Evolutionary conservation across 2,888 invertebrate species (phyloP).

Genomic region (Polymixis lichenea): DNA sequence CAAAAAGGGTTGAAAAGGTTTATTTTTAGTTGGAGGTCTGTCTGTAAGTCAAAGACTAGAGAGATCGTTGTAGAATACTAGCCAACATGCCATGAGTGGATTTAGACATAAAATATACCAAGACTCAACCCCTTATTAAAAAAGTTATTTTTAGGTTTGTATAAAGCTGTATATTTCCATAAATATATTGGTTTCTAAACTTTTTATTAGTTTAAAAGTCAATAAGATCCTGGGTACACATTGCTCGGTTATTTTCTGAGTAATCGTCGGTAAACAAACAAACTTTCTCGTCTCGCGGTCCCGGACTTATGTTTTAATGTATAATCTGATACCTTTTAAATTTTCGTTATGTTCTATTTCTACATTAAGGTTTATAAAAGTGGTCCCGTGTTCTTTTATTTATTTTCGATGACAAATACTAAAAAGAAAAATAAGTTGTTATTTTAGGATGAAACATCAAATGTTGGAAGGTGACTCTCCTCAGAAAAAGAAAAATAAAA

Average conservation of each 20-base stretch:
- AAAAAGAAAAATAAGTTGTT: slow-evolving; percentile 33
- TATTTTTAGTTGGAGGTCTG: slow-evolving; percentile 42
- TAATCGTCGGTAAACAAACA: slow-evolving; percentile 27
- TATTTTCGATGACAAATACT: slow-evolving; percentile 39
- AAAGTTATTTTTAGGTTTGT: slow-evolving; percentile 31
- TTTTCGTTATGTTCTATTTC: slow-evolving; percentile 31
- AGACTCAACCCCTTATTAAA: slow-evolving; percentile 11
- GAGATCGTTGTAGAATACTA: slow-evolving; percentile 8
- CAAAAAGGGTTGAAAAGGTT: slow-evolving; percentile 46
- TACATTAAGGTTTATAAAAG: slow-evolving; percentile 12
- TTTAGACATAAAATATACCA: slow-evolving; percentile 10
- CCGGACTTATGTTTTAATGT: slow-evolving; percentile 32
- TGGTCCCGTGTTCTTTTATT: slow-evolving; percentile 27
- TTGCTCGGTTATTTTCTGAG: slow-evolving; percentile 3
- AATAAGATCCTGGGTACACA: slow-evolving; percentile 6
- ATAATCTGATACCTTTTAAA: slow-evolving; percentile 30
- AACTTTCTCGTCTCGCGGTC: slow-evolving; percentile 38
- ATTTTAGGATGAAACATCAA: slow-evolving; percentile 54
- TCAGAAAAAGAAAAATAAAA: slow-evolving; percentile 47
- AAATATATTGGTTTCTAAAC: slow-evolving; percentile 32
- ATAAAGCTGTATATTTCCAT: slow-evolving; percentile 35
- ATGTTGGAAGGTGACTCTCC: slow-evolving; percentile 39
- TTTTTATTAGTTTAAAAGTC: slow-evolving; percentile 36
- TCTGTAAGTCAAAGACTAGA: slow-evolving; percentile 10
- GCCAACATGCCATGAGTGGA: neutral